Evolutionary conservation across 2,888 invertebrate genomes (phyloP).

Genomic region (Carpatolechia fugitivella): DNA sequence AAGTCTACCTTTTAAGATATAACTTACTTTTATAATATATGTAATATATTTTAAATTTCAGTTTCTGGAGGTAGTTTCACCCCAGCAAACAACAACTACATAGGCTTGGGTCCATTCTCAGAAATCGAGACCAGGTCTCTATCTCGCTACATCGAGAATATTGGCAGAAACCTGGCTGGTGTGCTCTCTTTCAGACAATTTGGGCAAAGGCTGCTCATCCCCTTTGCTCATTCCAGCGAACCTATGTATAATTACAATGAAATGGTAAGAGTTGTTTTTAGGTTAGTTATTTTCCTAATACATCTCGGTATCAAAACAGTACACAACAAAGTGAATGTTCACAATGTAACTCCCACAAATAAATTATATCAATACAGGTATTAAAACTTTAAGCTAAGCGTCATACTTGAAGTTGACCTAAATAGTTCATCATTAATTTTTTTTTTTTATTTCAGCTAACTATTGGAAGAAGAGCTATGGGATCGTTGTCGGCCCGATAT

Average conservation of each 20-base stretch:
- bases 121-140: conserved; percentile 74
- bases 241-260: conserved; percentile 68
- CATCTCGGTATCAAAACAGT: not conserved
- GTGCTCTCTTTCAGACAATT: conserved; percentile 83
- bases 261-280: conserved; percentile 45
- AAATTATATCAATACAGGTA: too few relatives aligned
- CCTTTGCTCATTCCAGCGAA: conserved; percentile 73
- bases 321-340: too few relatives aligned
- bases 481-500: conserved; percentile 74
- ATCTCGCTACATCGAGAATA: conserved; percentile 59
- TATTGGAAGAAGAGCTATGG: conserved; percentile 71
- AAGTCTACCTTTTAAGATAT: too few relatives aligned
- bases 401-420: too few relatives aligned
- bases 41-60: conserved; percentile 36
- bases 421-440: too few relatives aligned
- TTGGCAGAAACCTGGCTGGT: conserved; percentile 62
- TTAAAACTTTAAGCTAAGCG: too few relatives aligned
- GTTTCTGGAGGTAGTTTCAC: conserved; percentile 69
- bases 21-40: too few relatives aligned
- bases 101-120: conserved; percentile 77
- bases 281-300: not conserved
- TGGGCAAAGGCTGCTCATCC: conserved; percentile 80
- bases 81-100: conserved; percentile 60
- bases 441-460: conserved; percentile 48
- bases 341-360: too few relatives aligned